Evolutionary conservation across 2,888 invertebrate genomes (phyloP), one percentile per base, ranked within the genome.

Genomic region (Isoperla grammatica): DNA sequence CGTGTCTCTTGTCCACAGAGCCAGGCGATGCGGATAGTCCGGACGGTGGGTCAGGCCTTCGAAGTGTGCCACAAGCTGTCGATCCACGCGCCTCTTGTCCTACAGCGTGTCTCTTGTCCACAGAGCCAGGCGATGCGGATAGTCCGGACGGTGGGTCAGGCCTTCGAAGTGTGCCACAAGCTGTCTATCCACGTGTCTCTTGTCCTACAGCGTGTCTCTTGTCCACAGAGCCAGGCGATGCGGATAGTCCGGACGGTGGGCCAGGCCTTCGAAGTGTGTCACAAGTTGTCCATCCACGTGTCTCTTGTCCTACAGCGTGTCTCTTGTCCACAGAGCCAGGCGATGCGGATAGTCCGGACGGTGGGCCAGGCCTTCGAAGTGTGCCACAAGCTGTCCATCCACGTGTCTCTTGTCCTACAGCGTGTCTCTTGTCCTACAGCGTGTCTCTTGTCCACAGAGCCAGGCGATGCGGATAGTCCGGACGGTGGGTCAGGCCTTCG

Each of bases 341-440:
- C 98, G 35, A 96, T 98, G 95, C 85, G 92, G 68, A 93, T 99
- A 68, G 99, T 99, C 63, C 86, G 97, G 70, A 98, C 98, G 6
- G 94, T 99, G 67, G 98, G 98, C 50, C 98, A 99, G 78, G 98
- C 98, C 39, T 99, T 99, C 78, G 98, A 99, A 78, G 97, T 98
- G 74, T 98, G 97, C 82, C 97, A 98, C 84, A 95, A 96, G 79
- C 82, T 92, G 77, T 87, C 89, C 71, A 80, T 84, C 70, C 85
- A 83, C 68, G 72, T 73, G 56, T 71, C 76, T n/a, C n/a, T n/a
- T n/a, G n/a, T 29, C 29, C 29, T 29, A 29, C 29, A 29, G 29
- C 8, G 29, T 29, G 29, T 29, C 29, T 29, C 4, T 29, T 29
- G 29, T 8, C 29, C 29, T 29, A 29, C 29, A 29, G 29, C 8